phyloP scores from a whole-genome alignment of 1,140 invertebrate genomes.

The Macrobrachium nipponense region DNA sequence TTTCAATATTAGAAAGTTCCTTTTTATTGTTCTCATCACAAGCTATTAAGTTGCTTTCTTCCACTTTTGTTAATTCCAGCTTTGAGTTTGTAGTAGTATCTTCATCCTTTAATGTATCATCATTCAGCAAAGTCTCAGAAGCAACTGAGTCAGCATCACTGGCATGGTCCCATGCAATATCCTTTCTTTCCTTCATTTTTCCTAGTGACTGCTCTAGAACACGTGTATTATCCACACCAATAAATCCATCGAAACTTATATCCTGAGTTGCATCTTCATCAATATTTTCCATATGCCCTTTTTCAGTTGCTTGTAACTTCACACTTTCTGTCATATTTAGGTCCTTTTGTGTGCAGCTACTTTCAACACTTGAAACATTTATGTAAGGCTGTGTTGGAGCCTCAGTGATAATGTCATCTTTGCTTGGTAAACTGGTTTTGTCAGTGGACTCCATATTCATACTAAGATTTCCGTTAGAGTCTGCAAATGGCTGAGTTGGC shows the following conservation, averaged over 20 bases:
- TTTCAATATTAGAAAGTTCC: not conserved
- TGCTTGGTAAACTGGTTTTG: too few relatives aligned
- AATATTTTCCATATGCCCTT: not conserved
- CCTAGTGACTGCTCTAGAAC: not conserved
- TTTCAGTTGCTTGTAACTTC: not conserved
- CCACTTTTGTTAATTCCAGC: not conserved
- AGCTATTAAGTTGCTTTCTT: not conserved
- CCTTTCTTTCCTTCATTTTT: not conserved
- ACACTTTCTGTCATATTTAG: too few relatives aligned
- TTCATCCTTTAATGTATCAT: not conserved
- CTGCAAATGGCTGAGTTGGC: too few relatives aligned
- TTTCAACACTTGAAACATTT: not conserved
- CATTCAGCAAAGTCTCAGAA: conserved; percentile 21
- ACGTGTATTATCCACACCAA: not conserved
- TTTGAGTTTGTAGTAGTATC: not conserved
- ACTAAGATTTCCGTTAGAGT: too few relatives aligned
- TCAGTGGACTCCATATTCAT: too few relatives aligned
- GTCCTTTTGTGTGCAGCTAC: not conserved
- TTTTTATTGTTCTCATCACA: not conserved
- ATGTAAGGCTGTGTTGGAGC: conserved; percentile 24
- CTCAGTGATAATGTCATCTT: not conserved
- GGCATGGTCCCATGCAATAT: too few relatives aligned
- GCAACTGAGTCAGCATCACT: conserved; percentile 29
- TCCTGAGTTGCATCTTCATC: not conserved
- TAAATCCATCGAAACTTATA: not conserved